phyloP scores from a whole-genome alignment of 2,113 vertebrate species.

The Neopipo cinnamomea region DNA sequence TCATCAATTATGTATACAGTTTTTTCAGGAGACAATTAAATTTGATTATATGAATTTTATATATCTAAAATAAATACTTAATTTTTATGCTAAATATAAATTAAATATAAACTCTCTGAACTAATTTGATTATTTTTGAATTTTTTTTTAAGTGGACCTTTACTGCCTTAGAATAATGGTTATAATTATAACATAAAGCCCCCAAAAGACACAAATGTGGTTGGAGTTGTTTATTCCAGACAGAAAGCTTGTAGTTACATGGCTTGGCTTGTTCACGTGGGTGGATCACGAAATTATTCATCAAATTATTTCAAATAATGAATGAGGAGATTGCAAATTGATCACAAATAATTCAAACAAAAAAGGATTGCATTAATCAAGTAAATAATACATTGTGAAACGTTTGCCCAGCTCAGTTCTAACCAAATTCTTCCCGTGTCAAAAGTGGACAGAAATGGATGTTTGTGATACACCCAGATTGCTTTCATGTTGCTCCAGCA shows the following conservation, averaged over 20 bases:
- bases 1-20: background rate
- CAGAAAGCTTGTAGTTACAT: background rate
- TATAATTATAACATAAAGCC: background rate
- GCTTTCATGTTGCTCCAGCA: background rate
- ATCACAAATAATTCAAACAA: background rate
- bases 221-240: background rate
- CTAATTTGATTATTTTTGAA: background rate
- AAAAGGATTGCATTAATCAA: background rate
- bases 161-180: background rate
- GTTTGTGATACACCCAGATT: constrained; percentile 2
- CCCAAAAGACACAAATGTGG: background rate
- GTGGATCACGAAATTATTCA: background rate
- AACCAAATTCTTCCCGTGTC: background rate
- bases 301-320: background rate
- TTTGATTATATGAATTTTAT: background rate
- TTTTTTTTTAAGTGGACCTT: background rate
- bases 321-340: background rate
- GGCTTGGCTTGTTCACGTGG: background rate
- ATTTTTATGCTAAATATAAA: background rate
- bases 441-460: background rate
- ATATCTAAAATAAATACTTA: background rate
- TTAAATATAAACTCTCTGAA: background rate
- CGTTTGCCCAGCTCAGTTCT: background rate
- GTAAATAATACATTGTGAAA: background rate
- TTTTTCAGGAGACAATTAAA: background rate